Percentiles rank a stretch among this genome's conserved stretches.
Conservation (phyloP, 1,140 invertebrate genomes). For the Zaprionus africanus region DNA sequence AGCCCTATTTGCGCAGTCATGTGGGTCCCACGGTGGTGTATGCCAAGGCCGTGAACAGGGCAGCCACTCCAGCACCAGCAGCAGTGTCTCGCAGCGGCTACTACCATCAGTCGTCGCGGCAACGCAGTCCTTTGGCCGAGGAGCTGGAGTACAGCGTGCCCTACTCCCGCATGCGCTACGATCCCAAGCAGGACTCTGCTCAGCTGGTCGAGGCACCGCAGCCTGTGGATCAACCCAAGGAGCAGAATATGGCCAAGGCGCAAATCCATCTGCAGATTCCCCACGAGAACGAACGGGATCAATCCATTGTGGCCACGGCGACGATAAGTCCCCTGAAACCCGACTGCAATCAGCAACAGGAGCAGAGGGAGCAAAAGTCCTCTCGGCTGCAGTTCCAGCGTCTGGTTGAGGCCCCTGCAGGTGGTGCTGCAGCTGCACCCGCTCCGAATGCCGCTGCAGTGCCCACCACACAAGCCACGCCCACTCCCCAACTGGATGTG, state of each 20-base stretch:
- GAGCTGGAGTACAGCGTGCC: conserved; percentile 75
- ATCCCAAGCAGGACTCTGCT: conserved; percentile 55
- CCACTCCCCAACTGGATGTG: conserved; percentile 58
- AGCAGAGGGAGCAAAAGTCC: conserved; percentile 12
- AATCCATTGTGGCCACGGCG: conserved; percentile 60
- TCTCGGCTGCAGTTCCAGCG: conserved; percentile 62
- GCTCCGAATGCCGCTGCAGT: conserved; percentile 84
- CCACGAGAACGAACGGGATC: conserved; percentile 42
- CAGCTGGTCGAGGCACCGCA: conserved; percentile 48
- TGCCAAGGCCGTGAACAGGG: conserved; percentile 43
- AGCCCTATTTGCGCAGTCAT: conserved; percentile 64
- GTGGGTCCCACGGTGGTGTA: conserved; percentile 64
- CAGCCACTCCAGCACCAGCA: conserved; percentile 19
- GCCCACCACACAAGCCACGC: conserved; percentile 85
- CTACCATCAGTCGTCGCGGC: conserved; percentile 53
- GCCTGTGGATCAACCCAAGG: conserved; percentile 32
- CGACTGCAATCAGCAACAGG: conserved; percentile 57
- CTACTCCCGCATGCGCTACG: conserved; percentile 74
- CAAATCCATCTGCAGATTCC: conserved; percentile 79
- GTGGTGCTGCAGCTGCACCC: conserved; percentile 83
- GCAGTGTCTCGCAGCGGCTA: conserved; percentile 27
- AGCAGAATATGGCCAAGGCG: conserved; percentile 45
- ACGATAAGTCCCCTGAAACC: conserved; percentile 59
- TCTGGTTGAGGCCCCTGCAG: conserved; percentile 75
- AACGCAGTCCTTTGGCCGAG: conserved; percentile 59